phyloP scores from a whole-genome alignment of 2,797 vertebrate genomes.

The Limnodromus scolopaceus region DNA sequence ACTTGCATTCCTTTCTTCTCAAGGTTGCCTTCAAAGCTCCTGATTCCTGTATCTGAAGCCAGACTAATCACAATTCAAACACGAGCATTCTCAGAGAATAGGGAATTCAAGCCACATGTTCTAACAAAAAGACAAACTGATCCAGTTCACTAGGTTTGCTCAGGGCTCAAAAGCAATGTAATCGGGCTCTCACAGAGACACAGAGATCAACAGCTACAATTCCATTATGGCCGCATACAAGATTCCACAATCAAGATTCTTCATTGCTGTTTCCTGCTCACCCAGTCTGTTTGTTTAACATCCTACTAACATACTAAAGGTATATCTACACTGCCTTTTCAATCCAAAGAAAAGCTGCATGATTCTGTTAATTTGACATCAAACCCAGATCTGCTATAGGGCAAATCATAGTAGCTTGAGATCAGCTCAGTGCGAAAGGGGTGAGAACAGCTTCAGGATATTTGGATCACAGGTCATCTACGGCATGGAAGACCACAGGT shows the following conservation, averaged over 20 bases:
- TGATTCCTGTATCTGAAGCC: not conserved
- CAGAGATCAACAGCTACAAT: not conserved
- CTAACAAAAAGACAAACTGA: not conserved
- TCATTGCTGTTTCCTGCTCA: not conserved
- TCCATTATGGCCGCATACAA: not conserved
- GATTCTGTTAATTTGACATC: not conserved
- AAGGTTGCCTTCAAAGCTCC: not conserved
- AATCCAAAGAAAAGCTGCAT: not conserved
- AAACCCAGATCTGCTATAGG: not conserved
- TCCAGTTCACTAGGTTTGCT: not conserved
- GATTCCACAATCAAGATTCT: not conserved
- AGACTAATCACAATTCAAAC: not conserved
- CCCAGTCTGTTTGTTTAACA: not conserved
- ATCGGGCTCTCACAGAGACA: not conserved
- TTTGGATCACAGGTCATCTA: not conserved
- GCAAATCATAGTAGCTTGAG: not conserved
- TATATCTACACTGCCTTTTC: not conserved
- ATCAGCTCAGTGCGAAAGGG: not conserved
- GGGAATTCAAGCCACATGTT: not conserved
- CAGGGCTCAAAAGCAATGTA: not conserved
- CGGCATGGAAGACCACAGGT: not conserved
- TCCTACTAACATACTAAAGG: not conserved
- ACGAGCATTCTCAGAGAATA: not conserved
- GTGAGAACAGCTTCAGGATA: not conserved
- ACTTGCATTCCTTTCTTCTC: not conserved